Conservation (phyloP, 2,888 invertebrate species). For the Malthinus flaveolus region DNA sequence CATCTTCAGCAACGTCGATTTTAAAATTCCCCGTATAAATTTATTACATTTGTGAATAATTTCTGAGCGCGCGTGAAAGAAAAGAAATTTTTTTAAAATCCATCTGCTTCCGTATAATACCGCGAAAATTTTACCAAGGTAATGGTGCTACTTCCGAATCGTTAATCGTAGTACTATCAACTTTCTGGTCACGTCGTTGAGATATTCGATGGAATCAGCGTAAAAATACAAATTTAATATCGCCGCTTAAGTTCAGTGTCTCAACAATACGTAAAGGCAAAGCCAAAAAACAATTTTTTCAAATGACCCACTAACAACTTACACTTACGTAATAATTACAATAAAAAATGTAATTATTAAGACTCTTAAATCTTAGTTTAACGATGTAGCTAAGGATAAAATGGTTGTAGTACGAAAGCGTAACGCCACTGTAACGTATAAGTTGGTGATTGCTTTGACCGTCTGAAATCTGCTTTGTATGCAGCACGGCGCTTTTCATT, state of each 20-base stretch:
- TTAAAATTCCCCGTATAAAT: not conserved
- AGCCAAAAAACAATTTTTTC: no score
- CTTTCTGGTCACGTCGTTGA: conserved; percentile 60
- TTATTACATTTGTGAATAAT: not conserved
- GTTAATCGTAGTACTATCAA: conserved; percentile 60
- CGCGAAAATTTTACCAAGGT: conserved; percentile 43
- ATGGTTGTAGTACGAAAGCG: conserved; percentile 3
- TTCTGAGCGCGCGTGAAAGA: not conserved
- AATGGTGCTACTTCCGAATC: conserved; percentile 55
- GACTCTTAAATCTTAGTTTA: not conserved
- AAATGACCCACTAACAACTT: no score
- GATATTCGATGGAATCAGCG: conserved; percentile 64
- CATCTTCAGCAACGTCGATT: no score
- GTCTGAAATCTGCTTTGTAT: conserved; percentile 58
- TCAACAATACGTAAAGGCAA: conserved; percentile 8
- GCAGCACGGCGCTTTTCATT: conserved; percentile 65
- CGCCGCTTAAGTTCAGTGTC: conserved; percentile 47
- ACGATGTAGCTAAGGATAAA: conserved; percentile 3
- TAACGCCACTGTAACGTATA: conserved; percentile 27
- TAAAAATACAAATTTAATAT: conserved; percentile 68
- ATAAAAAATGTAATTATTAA: no score
- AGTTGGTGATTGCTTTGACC: conserved; percentile 31
- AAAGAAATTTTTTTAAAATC: not conserved
- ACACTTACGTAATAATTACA: no score
- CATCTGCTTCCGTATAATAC: conserved; percentile 7